These are phyloP conservation scores for Phortica magna DNA, from an alignment of 2,888 invertebrate genomes.

Conservation along the genomic window DNA sequence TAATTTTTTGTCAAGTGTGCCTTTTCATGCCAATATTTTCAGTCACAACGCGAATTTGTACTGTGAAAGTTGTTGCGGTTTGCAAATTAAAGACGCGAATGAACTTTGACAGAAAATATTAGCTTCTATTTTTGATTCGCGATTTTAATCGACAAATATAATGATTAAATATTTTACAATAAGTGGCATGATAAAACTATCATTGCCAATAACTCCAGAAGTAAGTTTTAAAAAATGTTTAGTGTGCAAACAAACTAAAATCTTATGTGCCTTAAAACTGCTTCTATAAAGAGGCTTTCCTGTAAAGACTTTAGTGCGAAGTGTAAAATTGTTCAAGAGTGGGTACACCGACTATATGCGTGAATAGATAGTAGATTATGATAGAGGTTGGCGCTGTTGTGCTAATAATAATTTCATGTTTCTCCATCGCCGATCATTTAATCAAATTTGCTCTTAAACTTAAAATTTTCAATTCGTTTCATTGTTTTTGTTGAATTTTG, in stretches of 20 bases:
- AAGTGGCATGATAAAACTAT: slow-evolving; percentile 20
- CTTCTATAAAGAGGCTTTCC: too few species aligned
- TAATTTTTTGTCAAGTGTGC: slow-evolving; percentile 50
- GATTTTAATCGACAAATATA: not conserved
- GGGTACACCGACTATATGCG: too few species aligned
- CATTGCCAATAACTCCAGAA: not conserved
- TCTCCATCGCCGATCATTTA: not conserved
- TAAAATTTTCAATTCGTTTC: not conserved
- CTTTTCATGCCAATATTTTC: slow-evolving; percentile 46
- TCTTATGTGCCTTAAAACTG: too few species aligned
- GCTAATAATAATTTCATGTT: not conserved
- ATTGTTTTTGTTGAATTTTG: not conserved
- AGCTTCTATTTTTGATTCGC: not conserved
- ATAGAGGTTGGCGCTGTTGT: too few species aligned
- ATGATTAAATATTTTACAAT: slow-evolving; percentile 28
- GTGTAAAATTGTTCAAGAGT: too few species aligned
- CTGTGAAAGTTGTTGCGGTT: not conserved
- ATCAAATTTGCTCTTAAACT: not conserved
- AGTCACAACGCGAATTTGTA: slow-evolving; percentile 3
- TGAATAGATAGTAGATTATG: too few species aligned
- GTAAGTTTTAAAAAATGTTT: not conserved
- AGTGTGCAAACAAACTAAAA: not conserved
- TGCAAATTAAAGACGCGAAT: not conserved
- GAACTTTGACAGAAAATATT: not conserved
- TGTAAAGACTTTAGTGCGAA: too few species aligned